Evolutionary conservation across 2,113 vertebrate genomes (phyloP), one percentile per base, ranked within the genome.

Genomic region (Upupa epops): DNA sequence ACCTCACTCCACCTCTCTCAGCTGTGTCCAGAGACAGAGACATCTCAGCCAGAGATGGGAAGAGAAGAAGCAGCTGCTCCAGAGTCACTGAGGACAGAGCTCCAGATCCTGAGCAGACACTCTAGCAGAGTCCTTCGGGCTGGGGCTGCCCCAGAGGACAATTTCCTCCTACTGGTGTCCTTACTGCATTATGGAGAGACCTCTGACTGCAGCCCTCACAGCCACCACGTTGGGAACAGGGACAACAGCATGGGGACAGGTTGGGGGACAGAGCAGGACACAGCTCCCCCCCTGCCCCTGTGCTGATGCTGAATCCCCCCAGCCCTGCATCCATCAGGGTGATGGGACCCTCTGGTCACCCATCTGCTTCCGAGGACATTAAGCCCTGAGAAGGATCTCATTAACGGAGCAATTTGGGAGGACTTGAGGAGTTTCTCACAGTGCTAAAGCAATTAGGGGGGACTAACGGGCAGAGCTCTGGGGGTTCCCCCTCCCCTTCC

Each of bases 231-330:
- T 58, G 46, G 48, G 29, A 45, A 65, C 11, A 17, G 0, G 3
- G 55, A 42, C 26, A 7, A 7, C 1, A 1, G 55, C 32, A 32
- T 12, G n/a, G 51, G 68, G 6, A 70, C 1, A 2, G 40, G 55
- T 31, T 32, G 14, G n/a, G 51, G 68, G 6, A 65, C 1, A 2
- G 40, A 65, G 59, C 21, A 25, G 85, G 56, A 8, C 20, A 51
- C 6, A 31, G n/a, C 25, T 59, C 64, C n/a, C 25, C 65, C 36
- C 2, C 3, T 4, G 1, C 9, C 71, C 45, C 3, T 0, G 2
- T 29, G 8, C 58, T 1, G 2, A 1, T 31, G 42, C 63, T 58
- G 25, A 31, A 22, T n/a, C 45, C 32, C 42, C 45, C 6, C 3
- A 7, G 26, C n/a, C 64, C 40, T 14, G 52, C 76, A 71, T n/a